Evolutionary conservation across 2,888 invertebrate species (phyloP).

Genomic region (Theretra japonica): DNA sequence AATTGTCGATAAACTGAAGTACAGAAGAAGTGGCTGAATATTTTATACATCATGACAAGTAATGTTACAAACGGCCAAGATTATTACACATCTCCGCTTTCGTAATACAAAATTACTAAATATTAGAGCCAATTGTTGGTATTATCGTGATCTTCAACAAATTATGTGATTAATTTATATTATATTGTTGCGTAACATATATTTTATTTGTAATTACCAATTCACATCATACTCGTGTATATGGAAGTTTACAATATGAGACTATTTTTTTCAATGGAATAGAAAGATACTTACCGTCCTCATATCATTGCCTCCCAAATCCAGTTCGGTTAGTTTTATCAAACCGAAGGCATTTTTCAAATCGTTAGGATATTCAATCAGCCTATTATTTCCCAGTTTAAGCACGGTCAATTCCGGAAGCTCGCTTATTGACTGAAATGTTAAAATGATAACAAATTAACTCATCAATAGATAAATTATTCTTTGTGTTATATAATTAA

Average conservation of each 20-base stretch:
- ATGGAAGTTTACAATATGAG: too few relatives aligned
- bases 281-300: conserved; percentile 63
- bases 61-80: background rate
- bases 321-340: conserved; percentile 71
- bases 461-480: too few relatives aligned
- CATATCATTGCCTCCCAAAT: conserved; percentile 79
- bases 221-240: too few relatives aligned
- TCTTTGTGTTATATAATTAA: too few relatives aligned
- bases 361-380: conserved; percentile 75
- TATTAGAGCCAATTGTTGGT: background rate
- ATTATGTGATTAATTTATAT: background rate
- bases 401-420: conserved; percentile 64
- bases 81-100: background rate
- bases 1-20: too few relatives aligned
- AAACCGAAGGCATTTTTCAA: conserved; percentile 70
- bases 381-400: conserved; percentile 71
- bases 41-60: background rate
- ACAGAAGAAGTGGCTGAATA: too few relatives aligned
- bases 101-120: background rate
- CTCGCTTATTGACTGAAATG: conserved; percentile 76
- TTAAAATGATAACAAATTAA: conserved; percentile 28
- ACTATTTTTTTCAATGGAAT: too few relatives aligned
- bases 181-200: too few relatives aligned
- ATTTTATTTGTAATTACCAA: too few relatives aligned
- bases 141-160: background rate